Evolutionary conservation across 1,140 invertebrate species (phyloP), one percentile per base, ranked within the genome.

Genomic region (Colletes latitarsis): DNA sequence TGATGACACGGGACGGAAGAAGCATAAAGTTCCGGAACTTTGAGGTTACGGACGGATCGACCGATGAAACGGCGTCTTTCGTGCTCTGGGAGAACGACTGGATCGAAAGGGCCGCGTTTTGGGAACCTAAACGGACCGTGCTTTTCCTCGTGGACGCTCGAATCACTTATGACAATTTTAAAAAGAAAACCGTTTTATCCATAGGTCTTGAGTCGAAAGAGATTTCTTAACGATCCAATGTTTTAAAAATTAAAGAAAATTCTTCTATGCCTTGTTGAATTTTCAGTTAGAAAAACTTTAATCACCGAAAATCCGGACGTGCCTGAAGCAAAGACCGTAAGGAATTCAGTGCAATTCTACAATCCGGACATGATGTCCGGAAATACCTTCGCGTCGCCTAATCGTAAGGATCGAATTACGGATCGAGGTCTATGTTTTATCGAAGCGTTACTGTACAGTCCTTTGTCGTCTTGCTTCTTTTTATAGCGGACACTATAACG

Each of bases 221-320:
- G 70, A 52, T 6, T 53, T 12, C n/a, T 9, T 15, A 49, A 14
- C 15, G n/a, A 19, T 30, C 30, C 30, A 30, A 30, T 30, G 30
- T 30, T 30, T 30, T 30, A 30, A 30, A 30, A 30, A 30, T 30
- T 30, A 30, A 30, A 30, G 30, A 30, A 30, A 30, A 30, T 30
- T 30, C 30, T 30, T 30, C 30, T 30, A 30, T 30, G n/a, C 53
- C 17, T 15, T n/a, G 1, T 10, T 81, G 82, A 72, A 60, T 68
- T 81, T 72, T 6, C 60, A 92, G 91, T 79, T 10, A 90, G 88
- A 49, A 93, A 92, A 80, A 94, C 93, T 6, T 58, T 94, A 12
- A 92, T 94, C 6, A 94, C 90, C 0, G 94, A 94, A 74, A 91
- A 94, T 79, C 93, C 93, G 3, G 79, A 91, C 19, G 83, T 93